A percentile compares a stretch with the other conserved stretches of the same genome.
These are phyloP conservation scores for Lasaia peninsularis DNA, from an alignment of 1,140 invertebrate species.

Conservation along the genomic window DNA sequence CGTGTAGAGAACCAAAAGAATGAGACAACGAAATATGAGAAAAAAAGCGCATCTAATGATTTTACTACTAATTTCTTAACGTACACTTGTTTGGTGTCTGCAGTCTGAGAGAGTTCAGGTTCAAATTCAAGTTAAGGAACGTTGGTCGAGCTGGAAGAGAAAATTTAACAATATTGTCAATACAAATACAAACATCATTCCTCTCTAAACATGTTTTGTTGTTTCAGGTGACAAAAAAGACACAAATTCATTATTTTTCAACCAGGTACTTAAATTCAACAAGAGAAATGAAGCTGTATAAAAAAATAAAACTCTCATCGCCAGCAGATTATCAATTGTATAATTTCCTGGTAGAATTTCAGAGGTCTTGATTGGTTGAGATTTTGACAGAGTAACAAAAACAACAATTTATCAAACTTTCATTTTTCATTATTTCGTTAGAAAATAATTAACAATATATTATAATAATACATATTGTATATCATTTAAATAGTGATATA, in stretches of 20 bases:
- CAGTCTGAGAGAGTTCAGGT: conserved; percentile 92
- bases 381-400: too few relatives aligned
- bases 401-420: too few relatives aligned
- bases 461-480: not conserved
- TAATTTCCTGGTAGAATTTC: too few relatives aligned
- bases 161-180: conserved; percentile 19
- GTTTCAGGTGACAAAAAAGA: too few relatives aligned
- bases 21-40: conserved; percentile 48
- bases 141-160: conserved; percentile 95
- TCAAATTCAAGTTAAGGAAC: conserved; percentile 96
- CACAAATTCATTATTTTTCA: too few relatives aligned
- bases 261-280: too few relatives aligned
- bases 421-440: too few relatives aligned
- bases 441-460: not conserved
- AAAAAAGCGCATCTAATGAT: conserved; percentile 58
- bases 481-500: not conserved
- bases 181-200: not conserved
- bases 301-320: too few relatives aligned
- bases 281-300: too few relatives aligned
- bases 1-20: conserved; percentile 29
- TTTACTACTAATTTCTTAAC: conserved; percentile 67
- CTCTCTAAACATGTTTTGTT: too few relatives aligned
- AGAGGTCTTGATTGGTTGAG: too few relatives aligned
- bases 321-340: too few relatives aligned
- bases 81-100: conserved; percentile 90